Evolutionary conservation across 2,888 invertebrate species (phyloP).

Genomic region (Deroplatys truncata): DNA sequence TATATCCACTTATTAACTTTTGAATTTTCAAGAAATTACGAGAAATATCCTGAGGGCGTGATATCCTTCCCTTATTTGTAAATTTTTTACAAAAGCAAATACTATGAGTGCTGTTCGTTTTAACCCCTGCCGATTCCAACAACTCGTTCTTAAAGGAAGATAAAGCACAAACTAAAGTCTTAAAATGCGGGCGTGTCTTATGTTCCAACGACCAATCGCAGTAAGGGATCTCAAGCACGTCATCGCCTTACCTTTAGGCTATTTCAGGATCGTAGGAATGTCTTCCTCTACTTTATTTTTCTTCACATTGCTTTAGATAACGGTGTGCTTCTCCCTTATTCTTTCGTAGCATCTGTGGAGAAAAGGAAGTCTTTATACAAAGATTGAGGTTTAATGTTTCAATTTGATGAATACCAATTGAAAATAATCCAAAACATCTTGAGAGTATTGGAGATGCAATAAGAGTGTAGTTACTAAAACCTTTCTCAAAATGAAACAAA

Average conservation of each 20-base stretch:
- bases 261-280: background rate
- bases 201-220: background rate
- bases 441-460: too few relatives aligned
- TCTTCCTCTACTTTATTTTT: background rate
- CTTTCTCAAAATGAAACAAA: too few relatives aligned
- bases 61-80: background rate
- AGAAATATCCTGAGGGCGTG: background rate
- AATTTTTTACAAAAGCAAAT: background rate
- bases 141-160: background rate
- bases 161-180: background rate
- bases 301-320: background rate
- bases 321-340: background rate
- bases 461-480: too few relatives aligned
- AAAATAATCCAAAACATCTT: too few relatives aligned
- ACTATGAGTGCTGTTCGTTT: too few relatives aligned
- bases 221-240: background rate
- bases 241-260: background rate
- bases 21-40: background rate
- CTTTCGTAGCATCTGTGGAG: background rate
- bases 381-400: too few relatives aligned
- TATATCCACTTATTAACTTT: background rate
- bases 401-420: too few relatives aligned
- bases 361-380: too few relatives aligned
- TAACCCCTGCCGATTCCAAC: background rate
- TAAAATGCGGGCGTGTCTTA: background rate